Conservation (phyloP, 1,140 invertebrate genomes). For the Bombus pascuorum region DNA sequence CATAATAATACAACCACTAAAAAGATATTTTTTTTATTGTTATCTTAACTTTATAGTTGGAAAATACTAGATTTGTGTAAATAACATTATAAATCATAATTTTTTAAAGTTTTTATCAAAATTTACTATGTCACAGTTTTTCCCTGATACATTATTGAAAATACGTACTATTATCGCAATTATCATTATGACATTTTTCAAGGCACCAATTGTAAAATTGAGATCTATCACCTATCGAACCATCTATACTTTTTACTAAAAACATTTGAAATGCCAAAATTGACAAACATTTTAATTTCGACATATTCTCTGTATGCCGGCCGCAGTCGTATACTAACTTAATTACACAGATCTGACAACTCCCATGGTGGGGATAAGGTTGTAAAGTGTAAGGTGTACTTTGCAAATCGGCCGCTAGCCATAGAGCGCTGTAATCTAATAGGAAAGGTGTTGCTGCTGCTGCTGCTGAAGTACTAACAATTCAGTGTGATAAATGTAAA, state of each 20-base stretch:
- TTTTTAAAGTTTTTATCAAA: background rate
- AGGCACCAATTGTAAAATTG: conserved; percentile 78
- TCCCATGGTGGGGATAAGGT: too few species aligned
- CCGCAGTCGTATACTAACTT: background rate
- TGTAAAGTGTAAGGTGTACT: too few species aligned
- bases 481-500: conserved; percentile 8
- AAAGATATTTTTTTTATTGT: background rate
- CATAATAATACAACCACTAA: background rate
- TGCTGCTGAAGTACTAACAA: background rate
- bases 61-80: background rate
- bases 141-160: background rate
- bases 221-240: conserved; percentile 77
- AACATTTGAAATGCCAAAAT: conserved; percentile 45
- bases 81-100: background rate
- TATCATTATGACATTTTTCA: conserved; percentile 73
- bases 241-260: conserved; percentile 52
- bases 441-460: too few species aligned
- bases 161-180: conserved; percentile 77
- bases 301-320: conserved; percentile 20
- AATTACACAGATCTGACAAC: too few species aligned
- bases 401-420: too few species aligned
- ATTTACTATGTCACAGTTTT: background rate
- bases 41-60: background rate
- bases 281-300: conserved; percentile 15
- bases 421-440: too few species aligned